Percentiles rank a stretch among this genome's conserved stretches.
phyloP scores from a whole-genome alignment of 1,140 invertebrate species.

The Nilaparvata lugens region DNA sequence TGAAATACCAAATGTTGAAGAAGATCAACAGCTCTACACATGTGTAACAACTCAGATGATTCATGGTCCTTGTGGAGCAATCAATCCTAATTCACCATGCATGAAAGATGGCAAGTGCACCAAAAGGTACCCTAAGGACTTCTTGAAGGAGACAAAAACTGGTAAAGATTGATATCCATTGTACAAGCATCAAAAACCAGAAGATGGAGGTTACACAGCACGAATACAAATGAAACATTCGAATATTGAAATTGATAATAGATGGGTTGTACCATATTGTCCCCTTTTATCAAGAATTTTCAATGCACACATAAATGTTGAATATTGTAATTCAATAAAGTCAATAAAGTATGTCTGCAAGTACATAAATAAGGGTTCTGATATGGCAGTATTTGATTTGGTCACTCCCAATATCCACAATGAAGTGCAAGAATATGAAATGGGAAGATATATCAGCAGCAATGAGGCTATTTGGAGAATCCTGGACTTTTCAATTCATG shows the following conservation, averaged over 20 bases:
- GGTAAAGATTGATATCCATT: constrained; percentile 33
- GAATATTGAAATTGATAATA: constrained; percentile 26
- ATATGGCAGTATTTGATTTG: constrained; percentile 33
- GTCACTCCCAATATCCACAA: not conserved
- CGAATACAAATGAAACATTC: constrained; percentile 6
- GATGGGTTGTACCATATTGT: constrained; percentile 36
- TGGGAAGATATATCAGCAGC: constrained; percentile 36
- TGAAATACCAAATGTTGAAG: constrained; percentile 41
- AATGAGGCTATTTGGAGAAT: constrained; percentile 38
- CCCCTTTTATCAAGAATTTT: constrained; percentile 31
- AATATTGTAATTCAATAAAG: constrained; percentile 33
- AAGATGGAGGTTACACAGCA: constrained; percentile 12
- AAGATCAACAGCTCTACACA: constrained; percentile 35
- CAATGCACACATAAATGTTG: constrained; percentile 35
- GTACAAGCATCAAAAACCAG: constrained; percentile 26
- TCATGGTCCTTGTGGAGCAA: constrained; percentile 43
- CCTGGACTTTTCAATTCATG: constrained; percentile 32
- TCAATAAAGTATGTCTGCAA: constrained; percentile 34
- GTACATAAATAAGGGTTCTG: constrained; percentile 38
- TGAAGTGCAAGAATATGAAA: constrained; percentile 14
- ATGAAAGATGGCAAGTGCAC: constrained; percentile 40
- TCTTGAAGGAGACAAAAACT: constrained; percentile 27
- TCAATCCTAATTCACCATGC: constrained; percentile 39
- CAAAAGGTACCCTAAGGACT: constrained; percentile 34
- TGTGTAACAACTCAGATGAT: constrained; percentile 40